Conservation (phyloP, 2,113 vertebrate genomes). For the Excalfactoria chinensis region DNA sequence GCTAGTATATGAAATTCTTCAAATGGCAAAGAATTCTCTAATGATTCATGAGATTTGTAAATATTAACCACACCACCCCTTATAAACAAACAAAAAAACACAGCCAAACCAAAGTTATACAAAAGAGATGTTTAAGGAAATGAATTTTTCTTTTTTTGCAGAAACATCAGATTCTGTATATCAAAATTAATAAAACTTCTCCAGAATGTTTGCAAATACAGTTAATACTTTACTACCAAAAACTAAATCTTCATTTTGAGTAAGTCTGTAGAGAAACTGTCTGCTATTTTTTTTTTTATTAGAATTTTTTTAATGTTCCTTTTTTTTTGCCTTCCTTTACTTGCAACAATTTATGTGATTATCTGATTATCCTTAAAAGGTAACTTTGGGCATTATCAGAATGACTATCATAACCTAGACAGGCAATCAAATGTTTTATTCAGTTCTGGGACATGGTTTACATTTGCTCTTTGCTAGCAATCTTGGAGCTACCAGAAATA, state of each 20-base stretch:
- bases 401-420: not conserved
- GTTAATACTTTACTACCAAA: not conserved
- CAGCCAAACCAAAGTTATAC: not conserved
- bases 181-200: not conserved
- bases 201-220: not conserved
- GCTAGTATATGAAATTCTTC: not conserved
- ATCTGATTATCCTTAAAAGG: not conserved
- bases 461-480: not conserved
- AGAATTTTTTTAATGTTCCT: not conserved
- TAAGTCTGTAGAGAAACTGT: not conserved
- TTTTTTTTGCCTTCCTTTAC: not conserved
- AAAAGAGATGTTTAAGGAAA: not conserved
- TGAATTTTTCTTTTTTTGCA: rapidly evolving
- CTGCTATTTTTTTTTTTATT: not conserved
- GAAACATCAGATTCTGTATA: not conserved
- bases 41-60: not conserved
- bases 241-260: not conserved
- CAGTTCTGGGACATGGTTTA: not conserved
- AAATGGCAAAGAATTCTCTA: not conserved
- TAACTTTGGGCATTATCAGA: not conserved
- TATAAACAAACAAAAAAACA: too few relatives aligned
- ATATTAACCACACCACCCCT: not conserved
- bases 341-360: not conserved
- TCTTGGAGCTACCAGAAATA: rapidly evolving
- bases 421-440: not conserved